These are phyloP conservation scores for Meloe dianella DNA, from an alignment of 2,888 invertebrate genomes.

Conservation along the genomic window DNA sequence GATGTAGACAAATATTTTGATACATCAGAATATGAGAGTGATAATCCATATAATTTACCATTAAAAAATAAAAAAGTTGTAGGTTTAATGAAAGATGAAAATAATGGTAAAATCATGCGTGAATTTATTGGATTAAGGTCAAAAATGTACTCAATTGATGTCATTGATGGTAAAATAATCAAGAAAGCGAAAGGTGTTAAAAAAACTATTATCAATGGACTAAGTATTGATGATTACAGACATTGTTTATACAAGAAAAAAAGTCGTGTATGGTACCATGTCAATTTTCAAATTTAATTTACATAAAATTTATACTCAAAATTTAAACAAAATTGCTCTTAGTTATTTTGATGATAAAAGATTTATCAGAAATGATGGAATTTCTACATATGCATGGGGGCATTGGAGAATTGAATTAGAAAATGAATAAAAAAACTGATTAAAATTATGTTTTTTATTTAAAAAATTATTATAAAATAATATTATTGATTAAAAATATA, in stretches of 20 bases:
- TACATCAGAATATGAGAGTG: background rate
- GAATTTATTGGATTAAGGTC: constrained; percentile 22
- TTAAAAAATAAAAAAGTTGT: constrained; percentile 16
- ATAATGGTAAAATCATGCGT: constrained; percentile 12
- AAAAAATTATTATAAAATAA: no score
- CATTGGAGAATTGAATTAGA: constrained; percentile 17
- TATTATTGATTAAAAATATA: no score
- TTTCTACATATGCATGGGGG: constrained; percentile 29
- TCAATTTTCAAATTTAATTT: constrained; percentile 23
- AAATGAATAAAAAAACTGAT: no score
- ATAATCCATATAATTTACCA: constrained; percentile 10
- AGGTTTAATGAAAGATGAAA: constrained; percentile 26
- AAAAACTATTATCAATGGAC: constrained; percentile 8
- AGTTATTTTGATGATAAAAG: constrained; percentile 25
- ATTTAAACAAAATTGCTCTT: constrained; percentile 26
- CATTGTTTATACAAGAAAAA: constrained; percentile 23
- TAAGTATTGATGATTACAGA: constrained; percentile 20
- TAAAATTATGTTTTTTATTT: no score
- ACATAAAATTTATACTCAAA: constrained; percentile 27
- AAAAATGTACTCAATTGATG: constrained; percentile 21
- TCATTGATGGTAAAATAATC: no score
- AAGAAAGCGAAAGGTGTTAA: no score
- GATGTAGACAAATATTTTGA: constrained; percentile 11
- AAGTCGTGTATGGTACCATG: constrained; percentile 20
- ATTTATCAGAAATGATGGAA: constrained; percentile 18